These are phyloP conservation scores for Noctua comes DNA, from an alignment of 2,888 invertebrate genomes.

Conservation along the genomic window DNA sequence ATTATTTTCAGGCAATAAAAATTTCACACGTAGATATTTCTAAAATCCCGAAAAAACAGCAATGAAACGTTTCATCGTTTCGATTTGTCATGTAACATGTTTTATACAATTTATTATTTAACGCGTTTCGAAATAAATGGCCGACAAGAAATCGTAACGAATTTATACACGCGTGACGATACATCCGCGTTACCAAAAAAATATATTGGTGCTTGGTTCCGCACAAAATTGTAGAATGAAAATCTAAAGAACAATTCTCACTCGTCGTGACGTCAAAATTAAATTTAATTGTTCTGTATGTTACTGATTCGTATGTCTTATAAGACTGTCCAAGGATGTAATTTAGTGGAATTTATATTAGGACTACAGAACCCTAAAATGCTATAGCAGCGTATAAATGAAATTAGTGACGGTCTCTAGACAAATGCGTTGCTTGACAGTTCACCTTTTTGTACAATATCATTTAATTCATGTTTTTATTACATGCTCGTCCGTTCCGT, in stretches of 20 bases:
- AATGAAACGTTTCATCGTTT: constrained; percentile 51
- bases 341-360: constrained; percentile 3
- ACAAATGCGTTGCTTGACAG: constrained; percentile 84
- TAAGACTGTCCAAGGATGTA: background rate
- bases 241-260: background rate
- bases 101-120: constrained; percentile 67
- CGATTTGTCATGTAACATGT: constrained; percentile 54
- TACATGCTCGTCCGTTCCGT: constrained; percentile 68
- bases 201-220: constrained; percentile 47
- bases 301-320: background rate
- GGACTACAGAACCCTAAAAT: constrained; percentile 74
- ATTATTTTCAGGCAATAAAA: background rate
- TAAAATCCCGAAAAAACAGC: constrained; percentile 4
- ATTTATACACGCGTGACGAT: constrained; percentile 75
- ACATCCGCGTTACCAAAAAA: constrained; percentile 71
- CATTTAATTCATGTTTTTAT: constrained; percentile 85
- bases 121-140: constrained; percentile 73
- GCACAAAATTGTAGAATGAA: constrained; percentile 8
- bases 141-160: constrained; percentile 77
- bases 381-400: constrained; percentile 76
- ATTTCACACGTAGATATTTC: background rate
- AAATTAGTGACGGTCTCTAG: constrained; percentile 86
- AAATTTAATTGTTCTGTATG: background rate
- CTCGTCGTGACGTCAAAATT: background rate
- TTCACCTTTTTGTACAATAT: constrained; percentile 80